Evolutionary conservation across 2,113 vertebrate species (phyloP), one percentile per base, ranked within the genome.

Genomic region (Gobius niger): DNA sequence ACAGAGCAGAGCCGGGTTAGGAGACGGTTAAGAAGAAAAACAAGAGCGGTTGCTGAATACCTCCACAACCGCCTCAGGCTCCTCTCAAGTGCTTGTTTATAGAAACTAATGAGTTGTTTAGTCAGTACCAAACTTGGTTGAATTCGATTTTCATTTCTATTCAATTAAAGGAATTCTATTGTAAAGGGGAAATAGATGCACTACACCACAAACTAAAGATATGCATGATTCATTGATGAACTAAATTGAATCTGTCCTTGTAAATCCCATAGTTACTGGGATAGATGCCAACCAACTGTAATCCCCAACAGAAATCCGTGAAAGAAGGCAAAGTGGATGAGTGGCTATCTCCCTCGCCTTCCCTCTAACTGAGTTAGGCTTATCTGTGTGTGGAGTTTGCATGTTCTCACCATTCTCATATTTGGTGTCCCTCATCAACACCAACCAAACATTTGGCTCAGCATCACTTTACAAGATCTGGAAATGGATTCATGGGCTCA

Each of bases 21-120:
- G 9, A 9, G 53, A 61, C 0, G 7, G 24, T 59, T 49, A 15
- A 34, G 53, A 34, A 14, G 19, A 10, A 40, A 51, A 63, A 60
- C 69, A 61, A 63, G 44, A 63, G 44, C 9, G 10, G 44, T 8
- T 8, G 14, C 8, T 44, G 34, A 62, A 62, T 62, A 44, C 24
- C 54, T 40, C 24, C 57, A 60, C 57, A 60, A 60, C 40, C 4
- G 57, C 56, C 56, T 41, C 13, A 2, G 24, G 24, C 34, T 59
- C 34, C 56, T 14, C 56, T 42, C 40, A 60, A 42, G 34, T 60
- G 57, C 40, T 40, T 42, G 57, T 60, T 60, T 42, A 60, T 15
- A 60, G 57, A 60, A 15, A 9, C 34, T 60, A 42, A 60, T 42
- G 34, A 60, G 57, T 16, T 44, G 13, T 60, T 16, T 60, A 10